Base-by-base conservation (phyloP, 2,888 invertebrate species). In the Mesopsocus fuscifrons region DNA sequence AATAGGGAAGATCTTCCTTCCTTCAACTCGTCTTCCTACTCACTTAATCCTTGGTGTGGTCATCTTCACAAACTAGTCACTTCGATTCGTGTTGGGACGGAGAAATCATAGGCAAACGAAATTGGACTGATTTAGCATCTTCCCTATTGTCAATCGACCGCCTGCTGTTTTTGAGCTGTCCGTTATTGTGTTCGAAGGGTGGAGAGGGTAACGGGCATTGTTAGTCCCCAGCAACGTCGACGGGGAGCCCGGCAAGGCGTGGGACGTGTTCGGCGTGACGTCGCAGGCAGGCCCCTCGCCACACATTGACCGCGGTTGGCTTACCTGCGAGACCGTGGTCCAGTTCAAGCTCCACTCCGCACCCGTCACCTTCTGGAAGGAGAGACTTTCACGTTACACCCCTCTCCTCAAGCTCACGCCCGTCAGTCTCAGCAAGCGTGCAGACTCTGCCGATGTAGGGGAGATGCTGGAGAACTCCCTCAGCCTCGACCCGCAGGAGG, bases 261-360 rank as follows among this genome's bases (percentile, higher is more conserved):
- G 26, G 26, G 26, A 26, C 26, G 26, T 26, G 26, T 26, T 26
- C 11, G 26, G 26, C 6, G n/a, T n/a, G n/a, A n/a, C n/a, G n/a
- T 26, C 26, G 11, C 26, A 6, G 26, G 26, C 8, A 6, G 26
- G 26, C 26, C 6, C 26, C 11, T 11, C 26, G 26, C 26, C 48
- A 68, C 51, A 69, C 50, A 62, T 84, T 11, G 79, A 77, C 54
- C 69, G 74, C 50, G 89, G 89, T 11, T 91, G 89, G 89, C 65
- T 89, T 21, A 85, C 80, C 31, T 69, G 71, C 48, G 84, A 85
- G 57, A 77, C 78, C n/a, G 66, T 82, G 43, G 67, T 91, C 38
- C 88, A 89, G 58, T 71, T 91, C 46, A 84, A 87, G 59, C 71
- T 88, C 53, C 73, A 75, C 52, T 78, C 81, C 54, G 77, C 78